Conservation (phyloP, 2,113 vertebrate species). For the Corydoras sp. region DNA sequence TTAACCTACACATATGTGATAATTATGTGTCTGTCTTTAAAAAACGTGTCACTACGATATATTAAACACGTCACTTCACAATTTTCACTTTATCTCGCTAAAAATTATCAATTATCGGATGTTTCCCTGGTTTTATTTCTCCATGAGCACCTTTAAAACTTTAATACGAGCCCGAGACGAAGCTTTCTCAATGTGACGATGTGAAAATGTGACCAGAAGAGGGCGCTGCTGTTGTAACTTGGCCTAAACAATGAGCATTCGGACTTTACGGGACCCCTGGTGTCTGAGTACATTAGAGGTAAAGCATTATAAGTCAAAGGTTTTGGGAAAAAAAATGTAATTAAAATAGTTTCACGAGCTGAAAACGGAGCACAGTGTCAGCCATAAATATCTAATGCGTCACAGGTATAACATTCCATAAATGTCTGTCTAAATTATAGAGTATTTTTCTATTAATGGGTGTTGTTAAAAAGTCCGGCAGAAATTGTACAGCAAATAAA, state of each 20-base stretch:
- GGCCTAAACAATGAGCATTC: constrained; percentile 12
- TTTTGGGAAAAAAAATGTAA: constrained; percentile 8
- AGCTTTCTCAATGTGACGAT: no score
- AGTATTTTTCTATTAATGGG: constrained; percentile 41
- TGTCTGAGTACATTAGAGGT: background rate
- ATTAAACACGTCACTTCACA: no score
- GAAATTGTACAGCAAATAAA: constrained; percentile 42
- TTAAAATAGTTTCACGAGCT: constrained; percentile 20
- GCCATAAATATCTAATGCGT: constrained; percentile 20
- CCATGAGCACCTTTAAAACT: no score
- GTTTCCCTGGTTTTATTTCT: no score
- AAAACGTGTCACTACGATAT: no score
- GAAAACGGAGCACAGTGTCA: background rate
- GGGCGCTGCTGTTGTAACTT: constrained; percentile 50
- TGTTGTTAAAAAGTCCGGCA: constrained; percentile 39
- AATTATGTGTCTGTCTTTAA: no score
- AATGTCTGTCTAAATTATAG: constrained; percentile 35
- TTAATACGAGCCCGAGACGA: no score
- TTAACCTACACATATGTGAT: no score
- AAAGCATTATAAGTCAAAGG: constrained; percentile 14
- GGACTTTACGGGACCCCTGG: background rate
- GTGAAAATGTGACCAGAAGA: constrained; percentile 43
- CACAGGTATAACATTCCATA: constrained; percentile 22
- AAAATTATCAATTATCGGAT: no score
- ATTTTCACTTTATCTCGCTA: no score